Evolutionary conservation across 2,888 invertebrate genomes (phyloP).

Genomic region (Thera britannica): DNA sequence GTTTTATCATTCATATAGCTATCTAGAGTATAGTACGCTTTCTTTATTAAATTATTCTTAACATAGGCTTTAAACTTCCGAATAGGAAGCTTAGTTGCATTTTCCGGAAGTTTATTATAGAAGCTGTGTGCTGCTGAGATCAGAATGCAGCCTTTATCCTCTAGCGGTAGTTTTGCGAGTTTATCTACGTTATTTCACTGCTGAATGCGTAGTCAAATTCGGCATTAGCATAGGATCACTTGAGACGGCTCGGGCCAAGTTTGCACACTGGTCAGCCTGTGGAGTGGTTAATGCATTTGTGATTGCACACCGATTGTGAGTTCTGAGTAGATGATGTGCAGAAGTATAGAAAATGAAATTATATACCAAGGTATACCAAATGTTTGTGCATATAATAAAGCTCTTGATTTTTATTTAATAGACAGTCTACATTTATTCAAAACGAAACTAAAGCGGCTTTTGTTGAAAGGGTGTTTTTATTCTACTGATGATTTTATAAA

Average conservation of each 20-base stretch:
- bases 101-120: too few relatives aligned
- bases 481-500: too few relatives aligned
- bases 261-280: conserved; percentile 26
- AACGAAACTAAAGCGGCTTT: too few relatives aligned
- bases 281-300: conserved; percentile 68
- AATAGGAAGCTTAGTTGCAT: too few relatives aligned
- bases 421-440: too few relatives aligned
- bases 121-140: background rate
- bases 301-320: conserved; percentile 62
- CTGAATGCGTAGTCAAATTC: conserved; percentile 25
- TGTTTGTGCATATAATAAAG: too few relatives aligned
- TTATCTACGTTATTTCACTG: conserved; percentile 7
- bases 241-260: conserved; percentile 26
- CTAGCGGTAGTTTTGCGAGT: background rate
- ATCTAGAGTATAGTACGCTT: too few relatives aligned
- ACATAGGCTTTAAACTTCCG: too few relatives aligned
- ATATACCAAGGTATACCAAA: background rate
- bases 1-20: too few relatives aligned
- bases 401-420: too few relatives aligned
- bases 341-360: background rate
- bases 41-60: too few relatives aligned
- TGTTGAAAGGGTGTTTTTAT: too few relatives aligned
- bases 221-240: conserved; percentile 33
- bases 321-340: conserved; percentile 16
- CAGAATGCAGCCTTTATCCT: background rate